Percentiles rank a stretch among this genome's conserved stretches.
These are phyloP conservation scores for Anguilla pacifica DNA, from an alignment of 2,797 vertebrate genomes.

Conservation along the genomic window DNA sequence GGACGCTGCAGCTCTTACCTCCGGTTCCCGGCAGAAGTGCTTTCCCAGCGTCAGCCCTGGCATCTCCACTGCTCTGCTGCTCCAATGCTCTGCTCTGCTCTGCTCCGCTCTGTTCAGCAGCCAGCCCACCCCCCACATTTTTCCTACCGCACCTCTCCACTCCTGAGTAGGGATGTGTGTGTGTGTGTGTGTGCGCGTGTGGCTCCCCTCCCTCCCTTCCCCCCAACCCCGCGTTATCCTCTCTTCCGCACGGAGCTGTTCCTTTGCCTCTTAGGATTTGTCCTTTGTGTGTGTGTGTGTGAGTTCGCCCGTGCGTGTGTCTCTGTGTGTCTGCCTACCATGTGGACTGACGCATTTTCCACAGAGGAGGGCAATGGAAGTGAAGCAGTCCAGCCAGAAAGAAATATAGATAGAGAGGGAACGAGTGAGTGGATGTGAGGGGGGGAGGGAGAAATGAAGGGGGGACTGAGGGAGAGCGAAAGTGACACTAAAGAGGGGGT, in stretches of 20 bases:
- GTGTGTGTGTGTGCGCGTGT: neutral
- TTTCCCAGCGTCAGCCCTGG: neutral
- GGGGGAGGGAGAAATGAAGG: neutral
- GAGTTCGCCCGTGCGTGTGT: neutral
- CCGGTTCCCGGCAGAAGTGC: neutral
- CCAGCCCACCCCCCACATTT: neutral
- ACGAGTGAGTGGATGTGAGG: neutral
- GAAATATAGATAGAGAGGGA: neutral
- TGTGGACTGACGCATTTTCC: neutral
- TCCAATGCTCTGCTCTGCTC: neutral
- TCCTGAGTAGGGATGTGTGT: neutral
- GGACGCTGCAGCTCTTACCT: neutral
- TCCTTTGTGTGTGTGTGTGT: neutral
- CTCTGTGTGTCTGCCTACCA: neutral
- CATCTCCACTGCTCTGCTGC: conserved; percentile 1
- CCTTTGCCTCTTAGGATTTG: neutral
- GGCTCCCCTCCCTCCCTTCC: neutral
- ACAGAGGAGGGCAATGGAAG: neutral
- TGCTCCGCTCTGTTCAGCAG: neutral
- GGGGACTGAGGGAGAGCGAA: neutral
- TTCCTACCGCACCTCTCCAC: neutral
- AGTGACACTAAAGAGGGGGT: too few species aligned
- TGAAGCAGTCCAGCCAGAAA: neutral
- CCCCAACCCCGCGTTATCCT: neutral
- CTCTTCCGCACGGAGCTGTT: neutral